Conservation (phyloP, 2,113 vertebrate genomes). For the Calypte anna region DNA sequence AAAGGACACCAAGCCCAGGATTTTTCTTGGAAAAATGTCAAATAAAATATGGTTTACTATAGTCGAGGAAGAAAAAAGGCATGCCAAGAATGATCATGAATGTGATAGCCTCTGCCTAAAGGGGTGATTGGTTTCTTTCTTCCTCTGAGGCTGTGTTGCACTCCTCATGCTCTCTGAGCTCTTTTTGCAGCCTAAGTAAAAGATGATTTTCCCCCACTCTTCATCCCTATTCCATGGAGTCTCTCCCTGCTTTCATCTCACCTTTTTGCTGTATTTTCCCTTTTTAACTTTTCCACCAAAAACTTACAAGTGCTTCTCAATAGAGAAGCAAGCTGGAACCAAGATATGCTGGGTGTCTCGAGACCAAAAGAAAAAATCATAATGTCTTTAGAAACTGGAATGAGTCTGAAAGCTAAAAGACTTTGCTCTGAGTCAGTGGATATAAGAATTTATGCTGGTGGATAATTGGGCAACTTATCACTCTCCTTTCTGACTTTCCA, state of each 20-base stretch:
- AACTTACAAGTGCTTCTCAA: not conserved
- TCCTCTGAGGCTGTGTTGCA: not conserved
- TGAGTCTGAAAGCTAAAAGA: not conserved
- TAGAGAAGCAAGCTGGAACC: not conserved
- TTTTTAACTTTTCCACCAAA: not conserved
- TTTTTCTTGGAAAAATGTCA: not conserved
- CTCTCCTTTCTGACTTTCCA: not conserved
- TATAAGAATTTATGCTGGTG: not conserved
- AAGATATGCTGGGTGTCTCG: not conserved
- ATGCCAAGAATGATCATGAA: not conserved
- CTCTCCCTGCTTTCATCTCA: not conserved
- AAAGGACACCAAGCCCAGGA: not conserved
- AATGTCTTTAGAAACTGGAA: not conserved
- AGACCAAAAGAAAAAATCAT: not conserved
- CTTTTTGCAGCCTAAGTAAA: not conserved
- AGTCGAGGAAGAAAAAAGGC: not conserved
- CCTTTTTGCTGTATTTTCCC: not conserved
- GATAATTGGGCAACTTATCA: not conserved
- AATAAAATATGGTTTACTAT: not conserved
- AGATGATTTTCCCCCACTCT: not conserved
- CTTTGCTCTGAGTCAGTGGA: not conserved
- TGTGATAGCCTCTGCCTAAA: not conserved
- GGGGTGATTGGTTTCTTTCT: not conserved
- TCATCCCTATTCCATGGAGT: not conserved
- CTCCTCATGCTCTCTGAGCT: not conserved